These are phyloP conservation scores for Synodontis membranacea DNA, from an alignment of 2,113 vertebrate genomes.

Conservation along the genomic window DNA sequence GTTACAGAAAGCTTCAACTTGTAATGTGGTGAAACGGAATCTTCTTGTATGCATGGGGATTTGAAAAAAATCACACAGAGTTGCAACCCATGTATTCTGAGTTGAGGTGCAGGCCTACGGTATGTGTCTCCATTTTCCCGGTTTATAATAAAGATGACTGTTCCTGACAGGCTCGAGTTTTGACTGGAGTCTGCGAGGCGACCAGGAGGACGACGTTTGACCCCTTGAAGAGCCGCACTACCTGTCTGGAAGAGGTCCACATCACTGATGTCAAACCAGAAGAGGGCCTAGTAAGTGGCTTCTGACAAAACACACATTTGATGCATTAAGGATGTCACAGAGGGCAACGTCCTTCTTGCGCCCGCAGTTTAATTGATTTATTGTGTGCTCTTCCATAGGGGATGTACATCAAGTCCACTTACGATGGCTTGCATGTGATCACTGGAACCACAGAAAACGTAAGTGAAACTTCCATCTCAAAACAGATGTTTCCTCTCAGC, in stretches of 20 bases:
- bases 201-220: constrained; percentile 80
- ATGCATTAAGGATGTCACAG: neutral
- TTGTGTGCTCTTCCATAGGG: constrained; percentile 72
- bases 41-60: neutral
- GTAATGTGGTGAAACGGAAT: neutral
- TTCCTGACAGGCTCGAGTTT: constrained; percentile 79
- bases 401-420: constrained; percentile 98
- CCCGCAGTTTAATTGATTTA: neutral
- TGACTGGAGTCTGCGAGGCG: constrained; percentile 90
- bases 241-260: constrained; percentile 87
- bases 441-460: constrained; percentile 97
- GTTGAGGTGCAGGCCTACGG: neutral
- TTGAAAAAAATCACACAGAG: neutral
- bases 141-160: neutral
- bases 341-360: neutral
- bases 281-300: constrained; percentile 87
- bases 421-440: constrained; percentile 93
- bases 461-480: constrained; percentile 66
- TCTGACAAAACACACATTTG: neutral
- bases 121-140: neutral
- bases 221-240: constrained; percentile 78
- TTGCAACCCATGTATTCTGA: neutral
- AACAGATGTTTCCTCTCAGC: neutral
- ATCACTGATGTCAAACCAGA: constrained; percentile 83
- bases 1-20: neutral